Conservation (phyloP, 2,888 invertebrate genomes). For the Ceramica pisi region DNA sequence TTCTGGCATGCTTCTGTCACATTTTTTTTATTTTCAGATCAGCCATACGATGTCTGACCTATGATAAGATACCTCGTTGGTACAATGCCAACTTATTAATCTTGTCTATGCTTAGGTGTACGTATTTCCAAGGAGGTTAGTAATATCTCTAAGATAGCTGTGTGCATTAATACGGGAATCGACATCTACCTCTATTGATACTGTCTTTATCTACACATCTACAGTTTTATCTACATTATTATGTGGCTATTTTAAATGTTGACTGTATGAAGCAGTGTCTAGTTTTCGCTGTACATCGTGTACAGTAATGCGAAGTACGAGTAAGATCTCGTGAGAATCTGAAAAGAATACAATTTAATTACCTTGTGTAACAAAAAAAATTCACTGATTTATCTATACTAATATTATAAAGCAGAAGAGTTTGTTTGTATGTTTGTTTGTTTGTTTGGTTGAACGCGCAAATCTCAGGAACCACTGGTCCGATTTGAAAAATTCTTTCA, state of each 20-base stretch:
- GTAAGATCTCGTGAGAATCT: constrained; percentile 86
- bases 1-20: constrained; percentile 31
- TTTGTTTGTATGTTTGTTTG: no score
- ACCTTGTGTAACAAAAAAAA: not conserved
- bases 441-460: no score
- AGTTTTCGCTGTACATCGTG: constrained; percentile 85
- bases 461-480: no score
- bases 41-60: not conserved
- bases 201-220: constrained; percentile 51
- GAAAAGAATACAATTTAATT: constrained; percentile 69
- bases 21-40: constrained; percentile 9
- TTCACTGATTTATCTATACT: not conserved
- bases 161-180: constrained; percentile 40
- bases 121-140: constrained; percentile 44
- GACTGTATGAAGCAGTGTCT: constrained; percentile 31
- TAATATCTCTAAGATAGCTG: constrained; percentile 49
- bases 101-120: constrained; percentile 36
- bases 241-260: constrained; percentile 42
- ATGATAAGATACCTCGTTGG: constrained; percentile 18
- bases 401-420: no score
- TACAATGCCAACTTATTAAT: constrained; percentile 2
- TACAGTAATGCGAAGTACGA: constrained; percentile 87
- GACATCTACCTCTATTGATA: constrained; percentile 45
- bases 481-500: no score
- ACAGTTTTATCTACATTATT: constrained; percentile 50